Evolutionary conservation across 2,888 invertebrate genomes (phyloP), one percentile per base, ranked within the genome.

Genomic region (Ectobius pallidus): DNA sequence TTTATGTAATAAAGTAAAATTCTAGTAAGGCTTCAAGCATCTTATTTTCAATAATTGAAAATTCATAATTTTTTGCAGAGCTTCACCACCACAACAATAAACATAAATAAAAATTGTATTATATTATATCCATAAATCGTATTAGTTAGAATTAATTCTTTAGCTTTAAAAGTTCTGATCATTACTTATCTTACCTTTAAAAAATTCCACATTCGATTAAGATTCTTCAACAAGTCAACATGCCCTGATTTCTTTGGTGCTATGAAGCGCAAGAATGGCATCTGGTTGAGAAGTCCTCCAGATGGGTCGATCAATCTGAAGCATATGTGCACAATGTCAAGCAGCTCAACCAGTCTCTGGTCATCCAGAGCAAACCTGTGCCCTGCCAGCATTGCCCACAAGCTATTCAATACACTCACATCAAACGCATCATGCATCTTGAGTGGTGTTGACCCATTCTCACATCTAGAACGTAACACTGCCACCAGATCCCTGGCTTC

Each of bases 371-470:
- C 83, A 79, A 90, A 75, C 18, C 90, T 85, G 81, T 86, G 83
- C 78, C 91, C 91, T 65, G 92, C 91, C 68, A 90, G 85, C 83
- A 90, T 88, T 25, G 86, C 86, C 92, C 92, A 92, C 20, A 92
- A 80, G 0, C 89, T 86, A 80, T 92, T 92, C 75, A 92, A 81
- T 1, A 91, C 88, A 0, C 89, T 86, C 46, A 89, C 82, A 71
- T 90, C 88, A 52, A 92, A 86, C 1, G 85, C 81, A 11, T 81
- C 82, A 74, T 86, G 85, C 76, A 89, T 85, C 55, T 81, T 81
- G 0, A 90, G 83, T 0, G 87, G 81, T 7, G 44, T 27, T 30
- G 25, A 44, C 1, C 27, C 44, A 14, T n/a, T 30, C 14, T 30
- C 16, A 39, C 71, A 14, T 73, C 58, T 75, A 73, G 71, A 70